Evolutionary conservation across 1,140 invertebrate species (phyloP).

Genomic region (Bombyx mandarina): DNA sequence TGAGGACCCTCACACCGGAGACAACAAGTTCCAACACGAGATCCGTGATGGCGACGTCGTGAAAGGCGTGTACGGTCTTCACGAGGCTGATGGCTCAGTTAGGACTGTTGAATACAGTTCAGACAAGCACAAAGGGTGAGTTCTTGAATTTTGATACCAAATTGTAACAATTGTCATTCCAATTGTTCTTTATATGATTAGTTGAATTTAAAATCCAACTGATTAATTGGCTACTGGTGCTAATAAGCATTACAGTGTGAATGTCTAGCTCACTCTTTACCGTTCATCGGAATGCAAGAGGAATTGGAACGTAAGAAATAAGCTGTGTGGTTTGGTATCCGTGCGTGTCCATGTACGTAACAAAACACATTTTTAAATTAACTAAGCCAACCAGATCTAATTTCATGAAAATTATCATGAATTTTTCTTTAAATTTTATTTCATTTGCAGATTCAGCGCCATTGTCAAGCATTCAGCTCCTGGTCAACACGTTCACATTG

Average conservation of each 20-base stretch:
- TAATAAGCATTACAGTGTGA: too few relatives aligned
- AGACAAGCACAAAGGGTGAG: constrained; percentile 64
- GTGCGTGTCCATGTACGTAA: too few relatives aligned
- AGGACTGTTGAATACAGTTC: constrained; percentile 73
- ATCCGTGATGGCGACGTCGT: constrained; percentile 73
- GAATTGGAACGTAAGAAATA: too few relatives aligned
- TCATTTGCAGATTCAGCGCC: constrained; percentile 52
- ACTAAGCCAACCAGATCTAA: too few relatives aligned
- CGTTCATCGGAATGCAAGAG: too few relatives aligned
- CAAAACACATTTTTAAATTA: too few relatives aligned
- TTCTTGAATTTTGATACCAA: constrained; percentile 2
- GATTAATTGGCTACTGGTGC: too few relatives aligned
- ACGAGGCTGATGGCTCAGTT: constrained; percentile 72
- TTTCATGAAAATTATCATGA: too few relatives aligned
- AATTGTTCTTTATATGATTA: background rate
- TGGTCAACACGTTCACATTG: constrained; percentile 46
- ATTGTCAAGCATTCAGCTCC: constrained; percentile 56
- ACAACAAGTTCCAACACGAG: constrained; percentile 75
- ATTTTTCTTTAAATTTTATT: background rate
- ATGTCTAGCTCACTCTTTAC: too few relatives aligned
- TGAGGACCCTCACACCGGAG: constrained; percentile 73
- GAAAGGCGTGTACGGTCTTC: constrained; percentile 72
- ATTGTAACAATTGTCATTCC: background rate
- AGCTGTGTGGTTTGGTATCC: too few relatives aligned
- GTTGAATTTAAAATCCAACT: too few relatives aligned